Evolutionary conservation across 1,140 invertebrate genomes (phyloP), one percentile per base, ranked within the genome.

Genomic region (Brachionus angularis): DNA sequence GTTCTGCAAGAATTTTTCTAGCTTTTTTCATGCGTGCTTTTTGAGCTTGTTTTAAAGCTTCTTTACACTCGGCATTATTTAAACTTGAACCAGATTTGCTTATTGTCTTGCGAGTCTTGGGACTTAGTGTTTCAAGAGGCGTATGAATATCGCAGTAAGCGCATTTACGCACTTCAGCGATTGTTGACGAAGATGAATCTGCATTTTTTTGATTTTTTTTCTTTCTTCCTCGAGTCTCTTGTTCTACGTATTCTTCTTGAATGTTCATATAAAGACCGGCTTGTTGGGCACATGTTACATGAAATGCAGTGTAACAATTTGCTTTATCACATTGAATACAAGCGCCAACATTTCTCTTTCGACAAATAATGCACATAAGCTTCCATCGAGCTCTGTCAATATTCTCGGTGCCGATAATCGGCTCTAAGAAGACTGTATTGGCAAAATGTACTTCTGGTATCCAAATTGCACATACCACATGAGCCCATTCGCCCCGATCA

Each of bases 401-500:
- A 73, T 90, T 92, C 78, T 93, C 89, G 74, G 98, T 91, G 67
- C 91, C 93, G 82, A 98, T 87, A 75, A 98, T 93, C 3, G 96
- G 96, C 81, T 98, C 96, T 55, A 98, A 83, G 81, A 97, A 98
- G 0, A 81, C 80, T 44, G 80, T 79, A 74, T 97, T 98, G 1
- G 93, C 93, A 83, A 98, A 98, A 73, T 92, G 86, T 16, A 97
- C 93, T 87, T 98, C 95, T 3, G 95, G 96, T 77, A 98, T 96
- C 94, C 95, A 99, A 4, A 98, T 82, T 1, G 94, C 95, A 82
- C 96, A 99, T 1, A 98, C 91, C 3, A 99, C 94, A 83, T 98
- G 96, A 21, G 93, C 94, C 96, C 96, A 99, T 3, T 89, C 88
- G 0, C 90, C 88, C 80, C 91, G 86, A 80, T 96, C 93, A 0